Conservation (phyloP, 2,797 vertebrate genomes). For the Brachyalestes nurse region DNA sequence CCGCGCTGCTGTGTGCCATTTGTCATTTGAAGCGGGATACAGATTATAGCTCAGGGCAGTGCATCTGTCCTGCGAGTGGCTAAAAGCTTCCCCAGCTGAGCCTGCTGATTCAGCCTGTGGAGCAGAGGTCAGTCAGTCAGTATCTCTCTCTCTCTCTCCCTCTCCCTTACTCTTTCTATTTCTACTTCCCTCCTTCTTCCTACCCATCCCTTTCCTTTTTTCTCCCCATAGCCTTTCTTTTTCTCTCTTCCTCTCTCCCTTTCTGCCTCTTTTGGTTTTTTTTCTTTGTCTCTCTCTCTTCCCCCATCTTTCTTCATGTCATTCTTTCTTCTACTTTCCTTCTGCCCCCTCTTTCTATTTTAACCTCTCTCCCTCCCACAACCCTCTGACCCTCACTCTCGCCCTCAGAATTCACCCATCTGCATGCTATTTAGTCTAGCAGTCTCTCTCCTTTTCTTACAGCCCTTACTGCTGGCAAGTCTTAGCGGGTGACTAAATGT, state of each 20-base stretch:
- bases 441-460: slow-evolving; percentile 83
- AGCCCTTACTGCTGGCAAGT: slow-evolving; percentile 79
- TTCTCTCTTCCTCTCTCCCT: slow-evolving; percentile 24
- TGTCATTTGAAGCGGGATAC: slow-evolving; percentile 92
- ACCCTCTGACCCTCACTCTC: slow-evolving; percentile 59
- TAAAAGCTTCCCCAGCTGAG: slow-evolving; percentile 96
- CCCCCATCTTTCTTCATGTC: neutral
- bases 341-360: too few species aligned
- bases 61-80: slow-evolving; percentile 95
- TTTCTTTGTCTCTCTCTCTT: slow-evolving; percentile 39
- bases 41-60: slow-evolving; percentile 98
- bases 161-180: slow-evolving; percentile 52
- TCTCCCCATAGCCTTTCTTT: slow-evolving; percentile 10
- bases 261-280: slow-evolving; percentile 62
- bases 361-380: slow-evolving; percentile 8
- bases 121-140: slow-evolving; percentile 86
- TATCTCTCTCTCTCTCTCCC: slow-evolving; percentile 34
- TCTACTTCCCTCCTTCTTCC: slow-evolving; percentile 20
- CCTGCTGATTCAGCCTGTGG: slow-evolving; percentile 87
- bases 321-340: too few species aligned
- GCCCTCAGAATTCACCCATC: slow-evolving; percentile 25
- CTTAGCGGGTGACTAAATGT: slow-evolving; percentile 89
- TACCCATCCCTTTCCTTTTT: slow-evolving; percentile 8
- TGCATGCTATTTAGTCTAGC: slow-evolving; percentile 69
- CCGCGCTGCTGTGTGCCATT: slow-evolving; percentile 84